Evolutionary conservation across 1,140 invertebrate species (phyloP).

Genomic region (Oreohelix idahoensis): DNA sequence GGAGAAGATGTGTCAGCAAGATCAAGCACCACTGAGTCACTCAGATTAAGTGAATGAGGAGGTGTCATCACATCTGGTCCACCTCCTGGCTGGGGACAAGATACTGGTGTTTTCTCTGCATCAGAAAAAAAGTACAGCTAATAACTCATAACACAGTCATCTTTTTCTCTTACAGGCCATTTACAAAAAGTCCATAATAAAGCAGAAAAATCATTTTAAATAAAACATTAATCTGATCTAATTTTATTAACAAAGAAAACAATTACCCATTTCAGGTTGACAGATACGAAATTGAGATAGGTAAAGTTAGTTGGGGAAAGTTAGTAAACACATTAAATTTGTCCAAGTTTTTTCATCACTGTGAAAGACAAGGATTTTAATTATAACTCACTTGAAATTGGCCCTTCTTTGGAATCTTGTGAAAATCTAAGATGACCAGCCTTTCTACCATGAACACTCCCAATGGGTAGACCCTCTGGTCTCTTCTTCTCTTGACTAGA

Average conservation of each 20-base stretch:
- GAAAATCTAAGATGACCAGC: constrained; percentile 46
- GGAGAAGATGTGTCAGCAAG: constrained; percentile 71
- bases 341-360: too few relatives aligned
- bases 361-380: neutral
- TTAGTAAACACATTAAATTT: too few relatives aligned
- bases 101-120: constrained; percentile 1
- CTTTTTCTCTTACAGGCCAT: too few relatives aligned
- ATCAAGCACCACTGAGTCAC: constrained; percentile 72
- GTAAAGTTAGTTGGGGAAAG: too few relatives aligned
- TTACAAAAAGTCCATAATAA: too few relatives aligned
- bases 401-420: constrained; percentile 46
- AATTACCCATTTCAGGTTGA: too few relatives aligned
- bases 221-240: too few relatives aligned
- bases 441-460: constrained; percentile 24
- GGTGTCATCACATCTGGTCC: constrained; percentile 57
- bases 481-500: constrained; percentile 12
- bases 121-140: neutral
- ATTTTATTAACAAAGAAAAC: too few relatives aligned
- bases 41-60: constrained; percentile 65
- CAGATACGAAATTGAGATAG: too few relatives aligned
- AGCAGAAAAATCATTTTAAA: too few relatives aligned
- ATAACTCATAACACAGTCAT: too few relatives aligned
- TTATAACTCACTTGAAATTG: constrained; percentile 5
- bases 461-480: constrained; percentile 26
- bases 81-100: neutral